Percentiles rank a stretch among this genome's conserved stretches.
Evolutionary conservation across 2,113 vertebrate genomes (phyloP).

Genomic region (Cygnus atratus): DNA sequence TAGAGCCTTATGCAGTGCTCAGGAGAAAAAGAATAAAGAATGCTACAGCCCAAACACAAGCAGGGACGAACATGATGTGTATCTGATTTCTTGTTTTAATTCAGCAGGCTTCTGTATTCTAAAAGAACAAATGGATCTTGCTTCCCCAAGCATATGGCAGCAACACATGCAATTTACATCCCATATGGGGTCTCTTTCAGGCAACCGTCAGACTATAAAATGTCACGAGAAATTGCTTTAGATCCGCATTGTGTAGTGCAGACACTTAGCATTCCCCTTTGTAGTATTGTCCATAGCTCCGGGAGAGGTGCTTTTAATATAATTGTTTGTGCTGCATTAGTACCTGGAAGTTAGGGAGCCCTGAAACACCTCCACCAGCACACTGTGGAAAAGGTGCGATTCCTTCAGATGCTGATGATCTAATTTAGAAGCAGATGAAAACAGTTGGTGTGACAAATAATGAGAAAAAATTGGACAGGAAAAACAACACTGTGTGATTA

Average conservation of each 20-base stretch:
- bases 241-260: neutral
- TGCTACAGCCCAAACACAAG: neutral
- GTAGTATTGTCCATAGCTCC: neutral
- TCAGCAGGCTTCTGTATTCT: conserved; percentile 40
- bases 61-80: neutral
- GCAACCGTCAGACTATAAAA: neutral
- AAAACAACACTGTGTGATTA: neutral
- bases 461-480: neutral
- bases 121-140: conserved; percentile 43
- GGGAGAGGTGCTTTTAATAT: neutral
- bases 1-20: neutral
- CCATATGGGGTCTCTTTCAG: conserved; percentile 49
- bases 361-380: neutral
- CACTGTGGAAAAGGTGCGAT: neutral
- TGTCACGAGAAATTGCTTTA: conserved; percentile 6
- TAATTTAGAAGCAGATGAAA: conserved; percentile 22
- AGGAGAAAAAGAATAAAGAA: neutral
- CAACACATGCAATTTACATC: conserved; percentile 47
- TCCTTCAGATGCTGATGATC: neutral
- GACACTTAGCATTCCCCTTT: neutral
- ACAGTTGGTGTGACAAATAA: neutral
- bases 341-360: neutral
- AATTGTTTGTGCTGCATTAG: neutral
- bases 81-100: conserved; percentile 36
- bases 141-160: conserved; percentile 52